These are phyloP conservation scores for Camptogramma bilineatum DNA, from an alignment of 2,888 invertebrate species.

Conservation along the genomic window DNA sequence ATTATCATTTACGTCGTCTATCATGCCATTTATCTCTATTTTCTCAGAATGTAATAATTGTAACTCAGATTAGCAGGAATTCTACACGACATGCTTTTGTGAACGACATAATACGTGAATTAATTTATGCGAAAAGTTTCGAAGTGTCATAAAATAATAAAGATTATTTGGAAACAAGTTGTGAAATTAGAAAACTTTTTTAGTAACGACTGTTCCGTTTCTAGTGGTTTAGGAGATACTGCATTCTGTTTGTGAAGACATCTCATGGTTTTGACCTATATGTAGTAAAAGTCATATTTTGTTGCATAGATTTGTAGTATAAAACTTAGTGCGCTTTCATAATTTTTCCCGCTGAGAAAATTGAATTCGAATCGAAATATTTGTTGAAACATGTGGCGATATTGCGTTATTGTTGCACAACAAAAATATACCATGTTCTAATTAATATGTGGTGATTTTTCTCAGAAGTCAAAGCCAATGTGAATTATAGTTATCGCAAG, in stretches of 20 bases:
- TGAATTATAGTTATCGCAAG: constrained; percentile 31
- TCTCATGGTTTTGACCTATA: too few relatives aligned
- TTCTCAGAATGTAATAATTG: constrained; percentile 14
- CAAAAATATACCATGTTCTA: constrained; percentile 24
- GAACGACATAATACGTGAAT: constrained; percentile 8
- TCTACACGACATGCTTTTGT: constrained; percentile 27
- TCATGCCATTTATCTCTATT: constrained; percentile 4
- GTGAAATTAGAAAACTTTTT: constrained; percentile 6
- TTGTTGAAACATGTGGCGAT: background rate
- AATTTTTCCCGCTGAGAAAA: too few relatives aligned
- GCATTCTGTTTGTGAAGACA: background rate
- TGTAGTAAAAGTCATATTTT: too few relatives aligned
- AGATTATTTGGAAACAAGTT: background rate
- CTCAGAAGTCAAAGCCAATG: constrained; percentile 22
- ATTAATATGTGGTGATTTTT: constrained; percentile 31
- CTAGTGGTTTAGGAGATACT: background rate
- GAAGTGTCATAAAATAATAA: background rate
- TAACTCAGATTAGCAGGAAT: constrained; percentile 20
- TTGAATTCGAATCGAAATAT: background rate
- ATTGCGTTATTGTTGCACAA: constrained; percentile 9
- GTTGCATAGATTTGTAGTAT: too few relatives aligned
- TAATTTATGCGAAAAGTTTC: constrained; percentile 4
- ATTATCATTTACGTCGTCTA: background rate
- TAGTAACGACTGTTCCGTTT: background rate
- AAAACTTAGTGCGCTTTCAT: too few relatives aligned